Base-by-base conservation (phyloP, 2,888 invertebrate genomes). In the Cheilosia scutellata region DNA sequence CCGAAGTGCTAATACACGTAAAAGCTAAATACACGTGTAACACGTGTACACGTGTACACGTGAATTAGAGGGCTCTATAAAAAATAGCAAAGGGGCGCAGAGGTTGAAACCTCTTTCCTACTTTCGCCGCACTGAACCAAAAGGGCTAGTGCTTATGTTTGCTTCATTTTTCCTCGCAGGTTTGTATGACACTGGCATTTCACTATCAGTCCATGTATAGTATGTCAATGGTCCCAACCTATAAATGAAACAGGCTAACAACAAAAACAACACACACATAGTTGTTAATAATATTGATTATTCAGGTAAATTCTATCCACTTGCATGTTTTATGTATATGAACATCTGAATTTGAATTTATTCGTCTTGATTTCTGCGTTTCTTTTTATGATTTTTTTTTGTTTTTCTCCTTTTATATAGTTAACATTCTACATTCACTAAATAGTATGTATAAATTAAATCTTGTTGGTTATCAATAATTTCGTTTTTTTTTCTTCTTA, bases 371-470 rank as follows among this genome's bases (percentile, higher is more conserved):
- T 62, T 80, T 72, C 27, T 72, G 42, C 75, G 29, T 62, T 80
- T 84, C 20, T 53, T 71, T 75, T 75, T 63, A 9, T 74, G 27
- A 31, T 71, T 66, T 60, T 16, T 70, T 57, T 40, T 60, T 58
- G 16, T 77, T 51, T 57, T 20, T 5, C 62, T 66, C 11, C 47
- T 42, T 80, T 55, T 86, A 71, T 76, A 84, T 80, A 84, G 80
- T 84, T 86, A 86, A 86, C 86, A 75, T 82, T 44, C 86, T 86
- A 86, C 82, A 86, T 86, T 86, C 49, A 76, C 86, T 86, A 86
- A 82, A 72, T 86, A 82, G 80, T 82, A 84, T 80, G 86, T 86
- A 86, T 86, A 86, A 86, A 82, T 86, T 86, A 86, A 86, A 82
- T 71, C 66, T 72, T 62, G 82, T 82, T 86, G 84, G 80, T 86